Evolutionary conservation across 2,888 invertebrate species (phyloP).

Genomic region (Poecilus cupreus): DNA sequence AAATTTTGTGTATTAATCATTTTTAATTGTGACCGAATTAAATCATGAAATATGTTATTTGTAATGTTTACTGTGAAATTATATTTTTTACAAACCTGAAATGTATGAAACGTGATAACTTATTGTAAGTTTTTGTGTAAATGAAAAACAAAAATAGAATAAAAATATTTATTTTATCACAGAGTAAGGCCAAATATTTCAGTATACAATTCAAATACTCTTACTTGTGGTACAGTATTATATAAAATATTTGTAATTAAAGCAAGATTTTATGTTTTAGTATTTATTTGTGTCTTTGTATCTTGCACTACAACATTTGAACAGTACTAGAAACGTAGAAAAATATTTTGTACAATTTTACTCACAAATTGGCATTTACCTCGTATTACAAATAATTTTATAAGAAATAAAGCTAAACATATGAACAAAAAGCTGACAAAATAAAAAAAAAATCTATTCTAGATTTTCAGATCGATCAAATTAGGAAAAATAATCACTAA

Average conservation of each 20-base stretch:
- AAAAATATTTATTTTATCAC: constrained; percentile 43
- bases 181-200: constrained; percentile 4
- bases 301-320: neutral
- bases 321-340: neutral
- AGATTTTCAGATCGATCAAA: too few species aligned
- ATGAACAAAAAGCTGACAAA: too few species aligned
- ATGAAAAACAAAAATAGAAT: constrained; percentile 27
- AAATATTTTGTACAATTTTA: neutral
- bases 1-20: neutral
- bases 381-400: too few species aligned
- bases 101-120: constrained; percentile 5
- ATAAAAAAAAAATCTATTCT: too few species aligned
- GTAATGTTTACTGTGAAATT: constrained; percentile 13
- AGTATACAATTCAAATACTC: neutral
- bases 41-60: neutral
- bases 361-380: too few species aligned
- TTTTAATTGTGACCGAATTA: constrained; percentile 27
- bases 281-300: constrained; percentile 1
- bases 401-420: too few species aligned
- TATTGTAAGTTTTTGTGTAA: constrained; percentile 20
- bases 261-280: too few species aligned
- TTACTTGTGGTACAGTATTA: neutral
- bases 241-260: too few species aligned
- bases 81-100: constrained; percentile 16
- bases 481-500: neutral